A percentile compares a stretch with the other conserved stretches of the same genome.
Conservation (phyloP, 2,113 vertebrate genomes). For the Cercocebus atys region DNA sequence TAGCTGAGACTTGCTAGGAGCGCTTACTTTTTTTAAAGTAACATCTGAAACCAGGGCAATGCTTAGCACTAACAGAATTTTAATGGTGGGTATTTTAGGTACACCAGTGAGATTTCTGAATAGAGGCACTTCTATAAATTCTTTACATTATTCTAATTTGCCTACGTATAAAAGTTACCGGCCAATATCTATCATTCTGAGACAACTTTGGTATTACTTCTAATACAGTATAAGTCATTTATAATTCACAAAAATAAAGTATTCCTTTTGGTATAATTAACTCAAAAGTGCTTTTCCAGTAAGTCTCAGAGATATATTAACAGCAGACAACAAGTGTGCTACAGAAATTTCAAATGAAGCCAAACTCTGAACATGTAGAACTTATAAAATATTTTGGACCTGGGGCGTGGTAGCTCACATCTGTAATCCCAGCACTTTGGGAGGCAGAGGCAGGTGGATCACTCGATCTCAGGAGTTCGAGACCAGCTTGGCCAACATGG, state of each 20-base stretch:
- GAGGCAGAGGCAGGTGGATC: no score
- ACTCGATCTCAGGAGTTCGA: no score
- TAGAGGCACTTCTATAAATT: not conserved
- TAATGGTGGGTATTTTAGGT: not conserved
- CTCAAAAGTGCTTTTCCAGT: not conserved
- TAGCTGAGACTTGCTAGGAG: not conserved
- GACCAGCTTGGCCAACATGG: no score
- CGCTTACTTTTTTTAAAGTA: not conserved
- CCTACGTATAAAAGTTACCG: not conserved
- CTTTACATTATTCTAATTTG: not conserved
- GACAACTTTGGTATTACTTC: not conserved
- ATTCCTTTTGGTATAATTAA: not conserved
- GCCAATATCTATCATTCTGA: not conserved
- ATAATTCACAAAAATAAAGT: not conserved
- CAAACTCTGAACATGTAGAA: not conserved
- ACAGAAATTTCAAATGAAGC: conserved; percentile 18
- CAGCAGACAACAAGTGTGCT: not conserved
- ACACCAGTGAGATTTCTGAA: not conserved
- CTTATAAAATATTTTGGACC: not conserved
- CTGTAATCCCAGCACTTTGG: no score
- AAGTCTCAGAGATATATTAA: not conserved
- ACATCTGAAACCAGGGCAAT: not conserved
- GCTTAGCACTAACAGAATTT: not conserved
- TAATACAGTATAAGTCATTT: not conserved
- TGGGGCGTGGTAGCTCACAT: no score